Evolutionary conservation across 2,113 vertebrate species (phyloP), one percentile per base, ranked within the genome.

Genomic region (Ramphastos sulfuratus): DNA sequence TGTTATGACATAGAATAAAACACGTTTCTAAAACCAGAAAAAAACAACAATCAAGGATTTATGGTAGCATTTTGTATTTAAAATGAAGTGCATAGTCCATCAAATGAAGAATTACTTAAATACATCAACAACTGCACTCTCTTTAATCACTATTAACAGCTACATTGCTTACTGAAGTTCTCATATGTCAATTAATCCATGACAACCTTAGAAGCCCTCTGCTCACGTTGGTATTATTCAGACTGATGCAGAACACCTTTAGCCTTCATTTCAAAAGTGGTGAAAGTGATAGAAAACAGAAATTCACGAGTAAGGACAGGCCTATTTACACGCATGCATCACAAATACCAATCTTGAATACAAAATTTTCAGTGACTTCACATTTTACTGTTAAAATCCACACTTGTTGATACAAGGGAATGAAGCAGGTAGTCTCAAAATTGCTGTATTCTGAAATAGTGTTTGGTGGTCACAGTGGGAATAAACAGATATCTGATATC

Each of bases 41-140:
- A 82, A 58, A 69, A 2, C 4, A 72, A 70, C 3, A 31, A 56
- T 20, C 79, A 80, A 85, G 20, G 4, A 60, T 69, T 90, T 90
- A 87, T 72, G 73, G 61, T 50, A 44, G 5, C 16, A 64, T 64
- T 83, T 89, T 88, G 54, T 94, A 88, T 91, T 89, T 93, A 71
- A 85, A 83, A 77, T 65, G 25, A 66, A 91, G 55, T 14, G 50
- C 23, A 37, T 55, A 82, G 63, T 78, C 67, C 64, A 89, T 58
- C 61, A 64, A 74, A 82, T 15, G 60, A 33, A 54, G 82, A 94
- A 93, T 83, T 67, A 93, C 94, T 80, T 33, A 95, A 94, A 83
- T 71, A 87, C 61, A 78, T 59, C 42, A 87, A 56, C 1, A 5
- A 39, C 72, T 44, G 58, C 4, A 42, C 33, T 65, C 42, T 82